These are phyloP conservation scores for Hypomecis atomaria DNA, from an alignment of 2,888 invertebrate species.

Conservation along the genomic window DNA sequence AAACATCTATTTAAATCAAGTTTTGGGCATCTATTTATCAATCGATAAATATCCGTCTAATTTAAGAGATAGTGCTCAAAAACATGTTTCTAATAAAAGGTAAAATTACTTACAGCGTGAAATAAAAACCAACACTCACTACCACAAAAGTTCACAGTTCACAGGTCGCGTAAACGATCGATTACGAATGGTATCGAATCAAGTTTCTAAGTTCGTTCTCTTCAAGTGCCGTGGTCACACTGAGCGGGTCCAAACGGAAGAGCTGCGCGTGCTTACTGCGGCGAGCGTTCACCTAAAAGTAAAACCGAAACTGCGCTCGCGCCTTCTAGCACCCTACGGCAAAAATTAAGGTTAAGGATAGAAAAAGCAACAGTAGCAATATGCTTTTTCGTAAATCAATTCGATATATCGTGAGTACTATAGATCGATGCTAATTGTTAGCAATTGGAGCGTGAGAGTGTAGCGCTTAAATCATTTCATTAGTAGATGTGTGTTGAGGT, in stretches of 20 bases:
- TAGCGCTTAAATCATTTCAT: conserved; percentile 45
- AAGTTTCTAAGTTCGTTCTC: conserved; percentile 78
- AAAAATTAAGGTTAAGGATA: conserved; percentile 81
- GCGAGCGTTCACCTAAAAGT: conserved; percentile 76
- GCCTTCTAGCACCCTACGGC: conserved; percentile 64
- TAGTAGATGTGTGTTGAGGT: conserved; percentile 41
- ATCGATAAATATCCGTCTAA: conserved; percentile 1
- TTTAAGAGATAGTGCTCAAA: conserved; percentile 6
- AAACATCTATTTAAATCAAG: conserved; percentile 19
- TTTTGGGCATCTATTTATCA: conserved; percentile 23
- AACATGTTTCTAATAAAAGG: conserved; percentile 25
- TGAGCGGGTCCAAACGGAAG: conserved; percentile 72
- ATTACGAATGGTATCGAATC: conserved; percentile 61
- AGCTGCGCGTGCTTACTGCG: conserved; percentile 63
- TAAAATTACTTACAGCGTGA: conserved; percentile 54
- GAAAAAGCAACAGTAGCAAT: conserved; percentile 54
- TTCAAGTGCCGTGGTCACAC: conserved; percentile 77
- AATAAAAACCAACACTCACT: conserved; percentile 65
- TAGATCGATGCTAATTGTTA: conserved; percentile 57
- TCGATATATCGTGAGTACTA: conserved; percentile 50
- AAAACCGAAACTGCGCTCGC: conserved; percentile 68
- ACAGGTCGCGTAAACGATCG: conserved; percentile 59
- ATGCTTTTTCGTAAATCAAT: conserved; percentile 64
- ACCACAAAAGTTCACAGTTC: conserved; percentile 76
- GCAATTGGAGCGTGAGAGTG: conserved; percentile 68